These are phyloP conservation scores for Myanophis thanlyinensis DNA, from an alignment of 2,113 vertebrate genomes.

Conservation along the genomic window DNA sequence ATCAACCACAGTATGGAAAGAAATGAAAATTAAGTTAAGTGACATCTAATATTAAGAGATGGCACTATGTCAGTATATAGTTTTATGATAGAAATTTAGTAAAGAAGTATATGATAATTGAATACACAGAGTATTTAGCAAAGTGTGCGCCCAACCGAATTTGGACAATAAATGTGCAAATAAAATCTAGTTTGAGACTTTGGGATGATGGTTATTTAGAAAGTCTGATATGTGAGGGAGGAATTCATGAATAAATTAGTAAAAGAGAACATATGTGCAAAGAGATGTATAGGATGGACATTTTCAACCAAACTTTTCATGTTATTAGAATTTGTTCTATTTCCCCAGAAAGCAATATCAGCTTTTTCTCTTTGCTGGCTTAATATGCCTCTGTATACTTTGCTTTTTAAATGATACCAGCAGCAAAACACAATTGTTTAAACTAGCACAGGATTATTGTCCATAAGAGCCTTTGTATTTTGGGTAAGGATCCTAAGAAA, in stretches of 20 bases:
- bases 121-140: not conserved
- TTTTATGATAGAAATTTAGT: not conserved
- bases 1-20: not conserved
- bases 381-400: constrained; percentile 71
- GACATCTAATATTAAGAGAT: not conserved
- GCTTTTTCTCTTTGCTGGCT: constrained; percentile 65
- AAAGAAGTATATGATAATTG: not conserved
- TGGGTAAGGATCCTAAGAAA: constrained; percentile 60
- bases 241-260: not conserved
- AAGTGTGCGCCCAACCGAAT: not conserved
- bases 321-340: constrained; percentile 75
- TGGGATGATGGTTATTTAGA: not conserved
- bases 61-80: not conserved
- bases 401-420: constrained; percentile 74
- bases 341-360: constrained; percentile 71
- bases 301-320: constrained; percentile 69
- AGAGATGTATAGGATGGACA: constrained; percentile 32
- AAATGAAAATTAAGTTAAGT: not conserved
- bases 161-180: not conserved
- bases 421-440: constrained; percentile 70
- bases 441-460: constrained; percentile 69
- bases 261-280: constrained; percentile 3
- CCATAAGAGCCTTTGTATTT: constrained; percentile 68
- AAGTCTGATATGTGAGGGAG: not conserved
- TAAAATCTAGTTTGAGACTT: not conserved